A percentile compares a stretch with the other conserved stretches of the same genome.
phyloP scores from a whole-genome alignment of 2,888 invertebrate species.

The Merodon equestris region DNA sequence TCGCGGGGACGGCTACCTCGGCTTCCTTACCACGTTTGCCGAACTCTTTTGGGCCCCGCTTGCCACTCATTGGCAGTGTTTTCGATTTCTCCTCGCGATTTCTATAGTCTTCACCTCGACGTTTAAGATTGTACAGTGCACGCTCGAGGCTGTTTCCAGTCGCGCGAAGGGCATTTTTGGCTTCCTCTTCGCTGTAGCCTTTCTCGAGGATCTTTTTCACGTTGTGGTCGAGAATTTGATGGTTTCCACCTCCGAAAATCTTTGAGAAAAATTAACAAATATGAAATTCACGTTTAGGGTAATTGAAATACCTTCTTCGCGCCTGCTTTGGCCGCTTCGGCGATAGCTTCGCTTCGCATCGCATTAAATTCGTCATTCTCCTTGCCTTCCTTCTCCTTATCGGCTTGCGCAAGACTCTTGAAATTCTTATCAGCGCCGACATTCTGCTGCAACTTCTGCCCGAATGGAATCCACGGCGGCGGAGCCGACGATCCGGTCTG shows the following conservation, averaged over 20 bases:
- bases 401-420: constrained; percentile 82
- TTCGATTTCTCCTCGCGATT: constrained; percentile 62
- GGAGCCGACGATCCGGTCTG: constrained; percentile 83
- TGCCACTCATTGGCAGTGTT: constrained; percentile 38
- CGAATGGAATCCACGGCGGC: constrained; percentile 96
- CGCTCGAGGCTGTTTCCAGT: constrained; percentile 87
- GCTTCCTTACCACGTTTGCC: constrained; percentile 77
- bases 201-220: constrained; percentile 89
- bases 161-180: constrained; percentile 85
- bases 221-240: constrained; percentile 86
- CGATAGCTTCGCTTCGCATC: constrained; percentile 93
- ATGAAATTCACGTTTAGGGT: background rate
- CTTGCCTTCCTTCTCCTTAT: constrained; percentile 80
- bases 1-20: constrained; percentile 82
- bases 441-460: constrained; percentile 84
- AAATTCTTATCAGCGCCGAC: constrained; percentile 83
- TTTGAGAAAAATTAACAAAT: constrained; percentile 34
- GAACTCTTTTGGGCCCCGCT: constrained; percentile 26
- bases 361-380: constrained; percentile 92
- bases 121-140: constrained; percentile 84
- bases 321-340: constrained; percentile 87
- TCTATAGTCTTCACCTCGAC: constrained; percentile 80
- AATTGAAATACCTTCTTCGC: constrained; percentile 80
- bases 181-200: constrained; percentile 88
- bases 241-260: constrained; percentile 84